Base-by-base conservation (phyloP, 2,888 invertebrate species). In the Eulithis prunata region DNA sequence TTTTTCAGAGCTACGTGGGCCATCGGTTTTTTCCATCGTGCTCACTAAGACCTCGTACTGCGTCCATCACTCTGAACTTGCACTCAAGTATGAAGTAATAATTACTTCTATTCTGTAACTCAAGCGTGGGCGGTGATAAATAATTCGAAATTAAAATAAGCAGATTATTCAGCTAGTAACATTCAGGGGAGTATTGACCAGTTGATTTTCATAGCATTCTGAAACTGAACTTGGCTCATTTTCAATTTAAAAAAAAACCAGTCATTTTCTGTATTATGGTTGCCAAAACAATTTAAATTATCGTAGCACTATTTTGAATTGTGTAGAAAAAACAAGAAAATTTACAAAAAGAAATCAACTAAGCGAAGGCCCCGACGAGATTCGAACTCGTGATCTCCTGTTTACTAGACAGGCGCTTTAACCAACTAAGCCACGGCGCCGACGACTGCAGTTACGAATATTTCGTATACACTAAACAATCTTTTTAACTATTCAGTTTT, bases 381-480 rank as follows among this genome's bases (percentile, higher is more conserved):
- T 91, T 91, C 90, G 90, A 91, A 91, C 90, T 90, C 90, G 77
- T 80, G 90, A 90, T 91, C 91, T 91, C 90, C 90, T 91, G 91
- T 91, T 90, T 91, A 91, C 90, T 90, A 90, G 90, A 91, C 91
- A 91, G 91, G 91, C 90, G 91, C 90, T 90, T 90, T 90, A 89
- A 90, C 90, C 90, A 89, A 90, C 88, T 90, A 88, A 90, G 91
- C 91, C 90, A 90, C 90, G 90, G 90, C 88, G 89, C 90, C 88
- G 54, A 54, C 64, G 53, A 14, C 1, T n/a, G 2, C 4, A 0
- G 0, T 0, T 8, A n/a, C 32, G 32, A 64, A 64, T 43, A 32
- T 58, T 58, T 2, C 63, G 2, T 36, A 13, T 8, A 28, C 51
- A 49, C 38, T 2, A 6, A 1, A 14, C 14, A 47, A 0, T 21